Percentiles rank a stretch among this genome's conserved stretches.
phyloP scores from a whole-genome alignment of 2,888 invertebrate species.

The Dolomedes plantarius region DNA sequence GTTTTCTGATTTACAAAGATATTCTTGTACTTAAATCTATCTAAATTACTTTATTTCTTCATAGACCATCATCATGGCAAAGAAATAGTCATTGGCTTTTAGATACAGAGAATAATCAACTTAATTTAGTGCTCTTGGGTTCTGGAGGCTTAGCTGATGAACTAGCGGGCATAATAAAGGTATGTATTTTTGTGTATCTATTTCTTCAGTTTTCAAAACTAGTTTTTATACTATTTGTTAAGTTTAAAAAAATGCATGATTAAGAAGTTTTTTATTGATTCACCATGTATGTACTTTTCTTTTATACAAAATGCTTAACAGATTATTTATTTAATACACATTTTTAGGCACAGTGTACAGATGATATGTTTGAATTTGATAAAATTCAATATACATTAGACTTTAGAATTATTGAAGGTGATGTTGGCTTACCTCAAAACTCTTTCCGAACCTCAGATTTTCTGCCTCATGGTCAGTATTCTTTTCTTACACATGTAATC shows the following conservation, averaged over 20 bases:
- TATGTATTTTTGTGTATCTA: constrained; percentile 75
- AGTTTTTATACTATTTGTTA: too few relatives aligned
- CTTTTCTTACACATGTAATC: too few relatives aligned
- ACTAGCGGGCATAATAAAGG: constrained; percentile 88
- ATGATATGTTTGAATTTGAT: constrained; percentile 89
- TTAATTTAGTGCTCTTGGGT: constrained; percentile 92
- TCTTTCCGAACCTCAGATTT: constrained; percentile 90
- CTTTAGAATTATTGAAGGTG: constrained; percentile 90
- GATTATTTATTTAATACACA: too few relatives aligned
- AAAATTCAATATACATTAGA: constrained; percentile 88
- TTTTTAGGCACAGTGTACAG: constrained; percentile 86
- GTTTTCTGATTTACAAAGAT: background rate
- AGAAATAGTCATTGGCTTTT: constrained; percentile 82
- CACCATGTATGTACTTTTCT: too few relatives aligned
- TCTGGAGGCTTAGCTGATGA: constrained; percentile 90
- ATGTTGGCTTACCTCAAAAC: constrained; percentile 87
- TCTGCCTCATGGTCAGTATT: constrained; percentile 85
- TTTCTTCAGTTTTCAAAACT: too few relatives aligned
- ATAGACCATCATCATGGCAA: constrained; percentile 82
- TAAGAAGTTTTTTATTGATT: too few relatives aligned
- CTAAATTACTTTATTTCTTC: constrained; percentile 31
- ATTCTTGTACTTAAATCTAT: too few relatives aligned
- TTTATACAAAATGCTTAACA: too few relatives aligned
- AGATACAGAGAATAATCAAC: constrained; percentile 83
- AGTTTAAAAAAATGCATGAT: too few relatives aligned